These are phyloP conservation scores for Atethmia centrago DNA, from an alignment of 2,888 invertebrate species.

Conservation along the genomic window DNA sequence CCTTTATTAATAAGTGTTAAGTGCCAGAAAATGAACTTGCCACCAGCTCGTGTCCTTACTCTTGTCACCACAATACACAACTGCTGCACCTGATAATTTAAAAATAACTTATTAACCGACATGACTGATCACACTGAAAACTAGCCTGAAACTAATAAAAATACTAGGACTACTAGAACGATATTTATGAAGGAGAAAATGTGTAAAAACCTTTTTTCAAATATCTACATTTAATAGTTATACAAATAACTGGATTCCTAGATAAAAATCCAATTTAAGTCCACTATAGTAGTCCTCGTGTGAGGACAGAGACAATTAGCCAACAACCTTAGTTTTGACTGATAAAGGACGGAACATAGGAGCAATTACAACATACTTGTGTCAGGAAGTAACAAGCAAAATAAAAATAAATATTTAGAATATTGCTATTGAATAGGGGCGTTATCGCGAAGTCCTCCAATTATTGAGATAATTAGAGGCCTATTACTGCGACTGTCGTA, in stretches of 20 bases:
- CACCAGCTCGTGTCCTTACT: not conserved
- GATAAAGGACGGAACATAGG: not conserved
- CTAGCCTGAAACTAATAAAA: not conserved
- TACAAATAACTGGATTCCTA: constrained; percentile 14
- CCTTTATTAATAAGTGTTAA: not conserved
- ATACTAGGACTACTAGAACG: not conserved
- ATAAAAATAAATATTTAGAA: constrained; percentile 5
- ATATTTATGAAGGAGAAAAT: not conserved
- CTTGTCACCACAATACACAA: not conserved
- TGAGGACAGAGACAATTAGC: constrained; percentile 36
- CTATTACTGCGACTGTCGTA: constrained; percentile 36
- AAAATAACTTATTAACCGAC: not conserved
- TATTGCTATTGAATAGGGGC: constrained; percentile 64
- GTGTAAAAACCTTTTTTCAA: not conserved
- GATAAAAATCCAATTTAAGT: constrained; percentile 40
- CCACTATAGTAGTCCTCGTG: constrained; percentile 3
- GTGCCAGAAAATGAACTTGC: not conserved
- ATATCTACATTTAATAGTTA: not conserved
- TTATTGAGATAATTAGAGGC: constrained; percentile 62
- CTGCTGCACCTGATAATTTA: not conserved
- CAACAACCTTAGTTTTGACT: constrained; percentile 13
- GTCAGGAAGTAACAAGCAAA: constrained; percentile 31
- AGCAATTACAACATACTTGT: constrained; percentile 32
- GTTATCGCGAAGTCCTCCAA: constrained; percentile 67
- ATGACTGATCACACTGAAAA: constrained; percentile 13